A percentile compares a stretch with the other conserved stretches of the same genome.
Conservation (phyloP, 2,888 invertebrate species). For the Halictus ligatus region DNA sequence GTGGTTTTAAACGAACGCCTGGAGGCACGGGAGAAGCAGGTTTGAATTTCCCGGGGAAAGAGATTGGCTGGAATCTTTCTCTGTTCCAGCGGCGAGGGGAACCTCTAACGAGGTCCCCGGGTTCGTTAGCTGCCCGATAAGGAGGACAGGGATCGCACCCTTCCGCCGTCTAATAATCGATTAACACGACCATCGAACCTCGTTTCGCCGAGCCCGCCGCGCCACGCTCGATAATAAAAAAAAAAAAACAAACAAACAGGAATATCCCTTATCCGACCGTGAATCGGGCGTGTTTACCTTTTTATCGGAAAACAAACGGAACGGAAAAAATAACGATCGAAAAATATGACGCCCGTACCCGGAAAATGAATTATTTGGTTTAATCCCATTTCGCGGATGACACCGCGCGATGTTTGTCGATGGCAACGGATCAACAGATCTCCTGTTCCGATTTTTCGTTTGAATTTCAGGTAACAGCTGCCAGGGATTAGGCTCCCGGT, state of each 20-base stretch:
- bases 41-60: background rate
- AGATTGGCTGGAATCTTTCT: background rate
- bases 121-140: background rate
- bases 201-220: background rate
- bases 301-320: slow-evolving; percentile 1
- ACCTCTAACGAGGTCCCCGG: background rate
- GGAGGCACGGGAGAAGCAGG: background rate
- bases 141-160: background rate
- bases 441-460: slow-evolving; percentile 11
- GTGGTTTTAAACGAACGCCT: background rate
- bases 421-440: slow-evolving; percentile 4
- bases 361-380: slow-evolving; percentile 26
- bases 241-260: too few species aligned
- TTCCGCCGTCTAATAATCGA: slow-evolving; percentile 5
- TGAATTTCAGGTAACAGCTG: background rate
- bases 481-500: background rate
- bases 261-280: background rate
- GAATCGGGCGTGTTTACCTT: background rate
- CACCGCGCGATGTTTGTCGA: slow-evolving; percentile 3
- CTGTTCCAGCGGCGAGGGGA: background rate
- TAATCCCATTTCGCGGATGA: slow-evolving; percentile 10
- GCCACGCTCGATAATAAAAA: background rate
- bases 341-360: slow-evolving; percentile 22
- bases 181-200: background rate
- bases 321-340: background rate